Conservation (phyloP, 2,888 invertebrate species). For the Cryptus viduatorius region DNA sequence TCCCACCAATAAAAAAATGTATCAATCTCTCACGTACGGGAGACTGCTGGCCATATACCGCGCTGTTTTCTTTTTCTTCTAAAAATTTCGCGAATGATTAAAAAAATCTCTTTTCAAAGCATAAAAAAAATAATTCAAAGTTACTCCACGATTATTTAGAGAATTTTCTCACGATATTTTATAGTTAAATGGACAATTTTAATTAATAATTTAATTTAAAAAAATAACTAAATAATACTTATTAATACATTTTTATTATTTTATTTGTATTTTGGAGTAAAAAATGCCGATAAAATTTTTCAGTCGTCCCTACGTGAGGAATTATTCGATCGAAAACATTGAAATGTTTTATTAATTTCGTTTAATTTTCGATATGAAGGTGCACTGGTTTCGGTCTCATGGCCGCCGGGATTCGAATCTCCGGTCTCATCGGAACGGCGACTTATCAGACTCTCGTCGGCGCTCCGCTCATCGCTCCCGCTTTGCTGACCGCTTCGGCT, state of each 20-base stretch:
- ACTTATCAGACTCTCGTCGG: conserved; percentile 84
- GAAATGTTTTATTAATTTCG: neutral
- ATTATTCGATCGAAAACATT: neutral
- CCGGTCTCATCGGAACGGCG: conserved; percentile 84
- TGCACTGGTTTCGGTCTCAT: conserved; percentile 85
- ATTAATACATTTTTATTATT: neutral
- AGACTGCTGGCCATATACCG: too few species aligned
- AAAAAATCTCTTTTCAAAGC: too few species aligned
- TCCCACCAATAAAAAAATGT: too few species aligned
- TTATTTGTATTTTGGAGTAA: neutral
- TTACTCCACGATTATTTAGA: too few species aligned
- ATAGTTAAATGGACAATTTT: too few species aligned
- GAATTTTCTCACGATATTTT: too few species aligned
- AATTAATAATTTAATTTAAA: neutral
- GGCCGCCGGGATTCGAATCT: conserved; percentile 84
- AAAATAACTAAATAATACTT: neutral
- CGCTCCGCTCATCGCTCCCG: conserved; percentile 83
- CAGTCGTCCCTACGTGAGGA: neutral
- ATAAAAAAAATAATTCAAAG: too few species aligned
- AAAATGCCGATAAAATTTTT: neutral
- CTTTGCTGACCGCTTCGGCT: conserved; percentile 83
- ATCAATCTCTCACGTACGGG: too few species aligned
- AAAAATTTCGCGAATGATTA: too few species aligned
- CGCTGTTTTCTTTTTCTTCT: too few species aligned
- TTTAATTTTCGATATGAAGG: conserved; percentile 72